Percentiles rank a stretch among this genome's conserved stretches.
phyloP scores from a whole-genome alignment of 2,797 vertebrate species.

The Sebastes diploproa region DNA sequence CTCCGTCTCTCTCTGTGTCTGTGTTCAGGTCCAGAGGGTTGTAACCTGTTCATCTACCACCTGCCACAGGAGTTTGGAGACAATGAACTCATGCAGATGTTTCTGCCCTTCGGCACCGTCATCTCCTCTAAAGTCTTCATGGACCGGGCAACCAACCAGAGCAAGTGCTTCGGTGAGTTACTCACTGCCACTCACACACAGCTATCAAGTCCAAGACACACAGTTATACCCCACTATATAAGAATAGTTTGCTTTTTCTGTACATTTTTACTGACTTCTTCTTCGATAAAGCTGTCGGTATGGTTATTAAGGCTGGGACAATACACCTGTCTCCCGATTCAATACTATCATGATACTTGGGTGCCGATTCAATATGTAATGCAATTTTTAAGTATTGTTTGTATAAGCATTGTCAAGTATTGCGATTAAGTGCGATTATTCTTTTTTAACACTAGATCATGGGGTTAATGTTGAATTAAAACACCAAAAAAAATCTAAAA shows the following conservation, averaged over 20 bases:
- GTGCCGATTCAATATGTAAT: no score
- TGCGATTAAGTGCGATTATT: no score
- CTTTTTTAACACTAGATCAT: no score
- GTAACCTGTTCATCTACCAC: conserved; percentile 99
- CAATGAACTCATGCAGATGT: conserved; percentile 99
- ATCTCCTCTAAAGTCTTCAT: conserved; percentile 99
- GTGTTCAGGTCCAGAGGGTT: conserved; percentile 94
- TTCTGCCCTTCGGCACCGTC: conserved; percentile 96
- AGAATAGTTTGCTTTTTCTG: neutral
- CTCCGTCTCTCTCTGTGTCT: conserved; percentile 1
- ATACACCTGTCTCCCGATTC: no score
- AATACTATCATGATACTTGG: no score
- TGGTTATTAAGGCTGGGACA: neutral
- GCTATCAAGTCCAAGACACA: neutral
- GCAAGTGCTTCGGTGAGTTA: conserved; percentile 97
- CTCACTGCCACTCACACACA: neutral
- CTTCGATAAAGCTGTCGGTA: neutral
- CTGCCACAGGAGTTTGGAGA: conserved; percentile 99
- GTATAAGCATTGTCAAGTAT: no score
- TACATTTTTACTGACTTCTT: neutral
- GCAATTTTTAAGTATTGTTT: no score
- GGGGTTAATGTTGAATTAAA: no score
- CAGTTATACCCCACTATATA: no score
- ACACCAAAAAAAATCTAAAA: no score
- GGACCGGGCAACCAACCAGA: conserved; percentile 99